Conservation (phyloP, 1,140 invertebrate species). For the Drosophila kanapiae region DNA sequence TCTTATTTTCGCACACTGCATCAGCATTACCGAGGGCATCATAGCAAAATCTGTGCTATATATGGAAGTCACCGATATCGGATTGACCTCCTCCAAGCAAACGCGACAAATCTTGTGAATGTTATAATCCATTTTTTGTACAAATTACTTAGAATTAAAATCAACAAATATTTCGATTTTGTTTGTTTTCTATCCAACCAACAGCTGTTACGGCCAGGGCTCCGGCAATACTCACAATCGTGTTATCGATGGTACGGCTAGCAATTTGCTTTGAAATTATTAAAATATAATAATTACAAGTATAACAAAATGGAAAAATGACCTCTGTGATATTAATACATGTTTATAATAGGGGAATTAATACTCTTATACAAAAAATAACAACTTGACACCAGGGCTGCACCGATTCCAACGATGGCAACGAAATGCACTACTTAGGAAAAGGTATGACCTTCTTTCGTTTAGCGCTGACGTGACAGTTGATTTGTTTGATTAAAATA, state of each 20-base stretch:
- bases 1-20: slow-evolving; percentile 88
- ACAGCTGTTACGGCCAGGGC: slow-evolving; percentile 34
- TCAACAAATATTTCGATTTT: slow-evolving; percentile 4
- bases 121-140: slow-evolving; percentile 73
- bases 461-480: slow-evolving; percentile 75
- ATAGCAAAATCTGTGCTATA: slow-evolving; percentile 88
- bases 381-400: slow-evolving; percentile 13
- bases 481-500: slow-evolving; percentile 81
- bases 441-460: slow-evolving; percentile 52
- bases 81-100: slow-evolving; percentile 88
- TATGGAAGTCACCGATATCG: slow-evolving; percentile 86
- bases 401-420: neutral
- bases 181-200: neutral
- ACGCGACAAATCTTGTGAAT: slow-evolving; percentile 87
- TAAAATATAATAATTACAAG: no score
- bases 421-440: slow-evolving; percentile 9
- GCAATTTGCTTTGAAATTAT: no score
- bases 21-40: slow-evolving; percentile 88
- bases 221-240: no score
- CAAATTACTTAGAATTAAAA: neutral
- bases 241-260: neutral
- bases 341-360: neutral
- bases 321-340: neutral
- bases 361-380: neutral
- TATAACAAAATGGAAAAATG: neutral